phyloP scores from a whole-genome alignment of 2,888 invertebrate species.

The Linnaemya tessellans region DNA sequence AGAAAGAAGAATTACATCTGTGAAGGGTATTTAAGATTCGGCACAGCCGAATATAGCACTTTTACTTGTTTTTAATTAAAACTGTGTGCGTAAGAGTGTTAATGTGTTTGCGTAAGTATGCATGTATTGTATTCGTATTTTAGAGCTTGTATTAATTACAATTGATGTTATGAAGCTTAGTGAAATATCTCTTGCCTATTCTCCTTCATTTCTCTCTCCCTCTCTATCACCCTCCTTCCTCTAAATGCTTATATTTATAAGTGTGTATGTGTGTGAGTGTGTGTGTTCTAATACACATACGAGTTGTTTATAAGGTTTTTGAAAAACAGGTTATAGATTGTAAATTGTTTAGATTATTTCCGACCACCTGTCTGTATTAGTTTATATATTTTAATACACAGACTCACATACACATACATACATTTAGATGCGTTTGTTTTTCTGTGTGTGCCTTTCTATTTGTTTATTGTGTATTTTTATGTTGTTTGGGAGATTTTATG shows the following conservation, averaged over 20 bases:
- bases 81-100: not conserved
- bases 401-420: too few species aligned
- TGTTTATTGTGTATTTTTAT: not conserved
- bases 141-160: conserved; percentile 7
- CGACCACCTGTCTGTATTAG: conserved; percentile 24
- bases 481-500: conserved; percentile 54
- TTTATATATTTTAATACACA: conserved; percentile 2
- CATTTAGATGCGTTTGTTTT: not conserved
- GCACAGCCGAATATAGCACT: not conserved
- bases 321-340: conserved; percentile 64
- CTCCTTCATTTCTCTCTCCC: not conserved
- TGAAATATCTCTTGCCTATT: not conserved
- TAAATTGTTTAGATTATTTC: conserved; percentile 67
- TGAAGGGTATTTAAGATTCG: not conserved
- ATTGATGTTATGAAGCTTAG: not conserved
- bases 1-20: too few species aligned
- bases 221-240: not conserved
- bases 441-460: conserved; percentile 5
- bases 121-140: not conserved
- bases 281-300: not conserved
- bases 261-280: too few species aligned
- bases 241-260: not conserved
- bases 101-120: not conserved
- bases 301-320: conserved; percentile 66
- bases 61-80: conserved; percentile 32